Evolutionary conservation across 2,888 invertebrate species (phyloP).

Genomic region (Meta bourneti): DNA sequence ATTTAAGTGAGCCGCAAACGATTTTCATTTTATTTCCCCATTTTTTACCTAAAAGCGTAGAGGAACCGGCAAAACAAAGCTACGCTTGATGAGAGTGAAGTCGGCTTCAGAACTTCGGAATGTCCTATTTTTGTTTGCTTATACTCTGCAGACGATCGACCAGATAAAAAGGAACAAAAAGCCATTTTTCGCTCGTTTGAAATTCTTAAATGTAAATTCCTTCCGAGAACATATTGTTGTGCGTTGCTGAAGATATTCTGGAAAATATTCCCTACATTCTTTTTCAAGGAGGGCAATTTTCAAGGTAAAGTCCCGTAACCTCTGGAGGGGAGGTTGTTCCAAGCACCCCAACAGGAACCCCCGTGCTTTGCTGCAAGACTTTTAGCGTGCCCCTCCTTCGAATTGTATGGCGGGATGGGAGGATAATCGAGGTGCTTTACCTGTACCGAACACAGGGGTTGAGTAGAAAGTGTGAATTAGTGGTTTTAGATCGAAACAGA

Average conservation of each 20-base stretch:
- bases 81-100: conserved; percentile 5
- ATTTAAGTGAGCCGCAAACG: not conserved
- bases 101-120: not conserved
- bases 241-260: not conserved
- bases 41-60: conserved; percentile 5
- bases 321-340: conserved; percentile 25
- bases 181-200: not conserved
- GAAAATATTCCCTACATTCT: not conserved
- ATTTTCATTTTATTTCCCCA: conserved; percentile 11
- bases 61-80: not conserved
- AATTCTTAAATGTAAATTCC: not conserved
- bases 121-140: conserved; percentile 1
- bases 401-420: not conserved
- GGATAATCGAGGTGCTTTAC: conserved; percentile 34
- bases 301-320: conserved; percentile 57
- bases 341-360: conserved; percentile 37
- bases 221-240: not conserved
- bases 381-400: conserved; percentile 33
- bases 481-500: not conserved
- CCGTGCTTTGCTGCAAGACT: not conserved
- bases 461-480: not conserved
- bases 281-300: conserved; percentile 37
- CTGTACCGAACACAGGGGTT: conserved; percentile 24
- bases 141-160: not conserved
- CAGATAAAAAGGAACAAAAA: not conserved